Conservation (phyloP, 2,888 invertebrate genomes). For the Corbicula japonica region DNA sequence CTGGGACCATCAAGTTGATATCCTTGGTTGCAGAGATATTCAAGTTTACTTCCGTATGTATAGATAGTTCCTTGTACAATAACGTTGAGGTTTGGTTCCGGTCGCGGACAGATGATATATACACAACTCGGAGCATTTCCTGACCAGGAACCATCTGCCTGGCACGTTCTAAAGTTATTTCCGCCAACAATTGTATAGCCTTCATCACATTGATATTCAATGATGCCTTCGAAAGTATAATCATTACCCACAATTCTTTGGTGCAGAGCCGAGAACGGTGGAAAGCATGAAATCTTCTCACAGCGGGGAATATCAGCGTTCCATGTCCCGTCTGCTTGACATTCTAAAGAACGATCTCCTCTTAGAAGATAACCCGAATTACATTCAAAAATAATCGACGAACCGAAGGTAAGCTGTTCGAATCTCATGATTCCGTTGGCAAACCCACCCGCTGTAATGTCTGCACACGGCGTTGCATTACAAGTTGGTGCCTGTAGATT, state of each 20-base stretch:
- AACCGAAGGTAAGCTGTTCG: conserved; percentile 47
- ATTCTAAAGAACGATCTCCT: conserved; percentile 75
- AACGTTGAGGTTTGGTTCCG: conserved; percentile 58
- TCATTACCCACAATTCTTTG: conserved; percentile 59
- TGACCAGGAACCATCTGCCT: conserved; percentile 73
- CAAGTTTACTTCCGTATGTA: conserved; percentile 56
- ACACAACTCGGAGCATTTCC: conserved; percentile 65
- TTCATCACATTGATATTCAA: conserved; percentile 72
- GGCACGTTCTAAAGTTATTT: conserved; percentile 65
- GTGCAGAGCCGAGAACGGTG: conserved; percentile 50
- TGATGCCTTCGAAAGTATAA: conserved; percentile 58
- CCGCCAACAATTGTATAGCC: conserved; percentile 73
- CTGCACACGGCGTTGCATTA: conserved; percentile 71
- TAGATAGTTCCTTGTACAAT: conserved; percentile 36
- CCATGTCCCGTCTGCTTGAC: conserved; percentile 78
- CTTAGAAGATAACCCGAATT: conserved; percentile 72
- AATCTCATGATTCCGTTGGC: conserved; percentile 55
- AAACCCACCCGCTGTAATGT: conserved; percentile 51
- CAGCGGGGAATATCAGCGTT: conserved; percentile 61
- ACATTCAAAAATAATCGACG: conserved; percentile 69
- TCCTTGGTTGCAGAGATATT: conserved; percentile 71
- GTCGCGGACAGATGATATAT: conserved; percentile 67
- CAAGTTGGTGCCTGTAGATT: conserved; percentile 78
- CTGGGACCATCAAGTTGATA: conserved; percentile 74
- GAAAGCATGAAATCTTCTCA: conserved; percentile 56